Evolutionary conservation across 2,888 invertebrate genomes (phyloP), one percentile per base, ranked within the genome.

Genomic region (Oligia latruncula): DNA sequence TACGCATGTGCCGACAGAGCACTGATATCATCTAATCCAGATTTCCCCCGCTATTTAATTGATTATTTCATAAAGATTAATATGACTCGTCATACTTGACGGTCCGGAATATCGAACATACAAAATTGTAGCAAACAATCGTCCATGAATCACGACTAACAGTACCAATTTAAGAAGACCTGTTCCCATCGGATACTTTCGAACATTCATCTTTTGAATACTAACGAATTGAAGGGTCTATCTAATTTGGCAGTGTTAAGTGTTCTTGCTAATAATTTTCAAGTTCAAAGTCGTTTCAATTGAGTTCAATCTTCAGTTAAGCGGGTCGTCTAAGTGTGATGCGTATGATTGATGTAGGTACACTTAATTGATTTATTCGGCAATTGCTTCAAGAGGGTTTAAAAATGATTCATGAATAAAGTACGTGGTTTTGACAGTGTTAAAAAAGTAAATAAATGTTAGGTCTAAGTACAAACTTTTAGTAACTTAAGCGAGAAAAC

Each of bases 41-140:
- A 96, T 96, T 95, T 93, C 93, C 94, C 92, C 94, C 93, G 93
- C 95, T 94, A 93, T 93, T 95, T 95, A 96, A 96, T 96, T 96
- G 96, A 96, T 96, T 96, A 96, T 95, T 96, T 94, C 94, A 93
- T 96, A 95, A 95, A 95, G 95, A 95, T 95, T 95, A 95, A 95
- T 94, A 94, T 92, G 95, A 94, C 94, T 95, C 94, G 95, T 95
- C 96, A 95, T 94, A 95, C 93, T 94, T 94, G 93, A 94, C 93
- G 93, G 93, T 92, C 90, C 90, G 89, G 88, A 91, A 92, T 91
- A 93, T 90, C 89, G 89, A 91, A 92, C 91, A 92, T 90, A 92
- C 81, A 93, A 93, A 94, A 92, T 93, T 93, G 91, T 93, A 91
- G 92, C 91, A 93, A 94, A 95, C 94, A 93, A 93, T 93, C 90